phyloP scores from a whole-genome alignment of 2,113 vertebrate genomes.

The Serinus canaria region DNA sequence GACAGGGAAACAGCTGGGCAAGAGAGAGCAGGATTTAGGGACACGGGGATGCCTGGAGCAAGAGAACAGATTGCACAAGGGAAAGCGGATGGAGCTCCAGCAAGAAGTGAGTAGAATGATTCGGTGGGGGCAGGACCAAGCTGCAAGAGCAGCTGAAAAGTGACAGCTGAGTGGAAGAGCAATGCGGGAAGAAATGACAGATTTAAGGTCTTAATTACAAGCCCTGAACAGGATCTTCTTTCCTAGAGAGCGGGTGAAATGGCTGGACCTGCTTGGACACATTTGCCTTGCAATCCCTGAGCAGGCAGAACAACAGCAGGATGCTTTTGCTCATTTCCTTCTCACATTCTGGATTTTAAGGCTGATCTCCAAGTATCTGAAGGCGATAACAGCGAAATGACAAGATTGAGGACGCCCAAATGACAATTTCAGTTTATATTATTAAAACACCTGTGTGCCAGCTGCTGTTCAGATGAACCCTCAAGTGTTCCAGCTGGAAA shows the following conservation, averaged over 20 bases:
- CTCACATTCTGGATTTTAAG: background rate
- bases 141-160: background rate
- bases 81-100: background rate
- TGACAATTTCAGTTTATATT: background rate
- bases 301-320: background rate
- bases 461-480: background rate
- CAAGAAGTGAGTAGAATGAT: background rate
- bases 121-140: background rate
- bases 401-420: background rate
- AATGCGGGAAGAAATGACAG: constrained; percentile 13
- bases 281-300: background rate
- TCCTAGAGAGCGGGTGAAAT: background rate
- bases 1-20: background rate
- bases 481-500: background rate
- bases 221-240: background rate
- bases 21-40: background rate
- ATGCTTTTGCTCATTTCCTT: background rate
- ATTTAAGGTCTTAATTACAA: constrained; percentile 25
- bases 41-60: background rate
- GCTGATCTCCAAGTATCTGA: background rate
- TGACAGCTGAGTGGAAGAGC: background rate
- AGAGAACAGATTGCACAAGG: background rate
- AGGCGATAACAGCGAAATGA: background rate
- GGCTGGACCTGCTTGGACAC: background rate
- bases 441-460: background rate